Conservation (phyloP, 2,113 vertebrate species). For the Phalacrocorax brasilianus region DNA sequence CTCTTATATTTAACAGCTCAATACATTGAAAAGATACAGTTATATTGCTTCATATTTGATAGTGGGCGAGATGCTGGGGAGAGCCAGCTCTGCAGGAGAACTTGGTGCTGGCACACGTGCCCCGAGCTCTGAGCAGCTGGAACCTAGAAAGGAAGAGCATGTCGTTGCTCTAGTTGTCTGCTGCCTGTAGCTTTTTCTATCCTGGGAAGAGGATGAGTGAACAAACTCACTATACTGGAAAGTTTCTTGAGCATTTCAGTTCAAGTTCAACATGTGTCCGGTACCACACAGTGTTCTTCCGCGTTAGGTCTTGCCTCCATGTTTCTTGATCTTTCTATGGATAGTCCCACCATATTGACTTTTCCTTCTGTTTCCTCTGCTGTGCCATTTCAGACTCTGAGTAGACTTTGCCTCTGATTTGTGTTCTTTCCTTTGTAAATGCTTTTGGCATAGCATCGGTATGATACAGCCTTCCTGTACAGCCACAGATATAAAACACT, state of each 20-base stretch:
- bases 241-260: neutral
- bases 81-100: neutral
- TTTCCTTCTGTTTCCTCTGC: accelerated
- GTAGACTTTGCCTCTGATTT: neutral
- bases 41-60: neutral
- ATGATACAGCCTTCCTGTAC: neutral
- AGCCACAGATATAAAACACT: accelerated
- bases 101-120: accelerated
- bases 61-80: neutral
- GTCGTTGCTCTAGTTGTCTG: neutral
- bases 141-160: neutral
- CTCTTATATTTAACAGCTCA: neutral
- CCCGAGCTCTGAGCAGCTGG: neutral
- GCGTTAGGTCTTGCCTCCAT: accelerated
- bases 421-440: neutral
- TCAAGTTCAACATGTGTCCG: neutral
- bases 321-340: neutral
- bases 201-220: neutral
- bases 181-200: neutral
- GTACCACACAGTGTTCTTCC: neutral
- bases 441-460: neutral
- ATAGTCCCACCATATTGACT: neutral
- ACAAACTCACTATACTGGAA: neutral
- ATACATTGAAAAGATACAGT: neutral
- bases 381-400: neutral